These are phyloP conservation scores for Ypsolopha scabrella DNA, from an alignment of 2,888 invertebrate species.

Conservation along the genomic window DNA sequence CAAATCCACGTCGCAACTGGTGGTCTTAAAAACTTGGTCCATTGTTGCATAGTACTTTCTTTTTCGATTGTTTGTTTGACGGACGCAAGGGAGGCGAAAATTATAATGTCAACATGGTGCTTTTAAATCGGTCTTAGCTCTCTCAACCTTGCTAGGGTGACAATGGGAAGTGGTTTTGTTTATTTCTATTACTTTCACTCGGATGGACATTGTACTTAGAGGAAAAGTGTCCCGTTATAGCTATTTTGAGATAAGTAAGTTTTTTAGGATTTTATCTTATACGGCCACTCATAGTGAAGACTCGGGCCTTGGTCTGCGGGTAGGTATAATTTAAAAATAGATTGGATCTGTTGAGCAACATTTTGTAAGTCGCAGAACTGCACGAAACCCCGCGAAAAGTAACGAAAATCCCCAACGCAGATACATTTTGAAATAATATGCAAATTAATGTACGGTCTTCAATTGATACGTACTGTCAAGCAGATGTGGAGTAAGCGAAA, in stretches of 20 bases:
- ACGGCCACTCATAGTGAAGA: neutral
- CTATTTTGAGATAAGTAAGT: neutral
- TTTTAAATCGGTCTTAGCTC: slow-evolving; percentile 25
- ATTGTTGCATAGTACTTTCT: slow-evolving; percentile 37
- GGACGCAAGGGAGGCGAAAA: slow-evolving; percentile 25
- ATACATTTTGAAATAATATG: no score
- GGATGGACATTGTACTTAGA: neutral
- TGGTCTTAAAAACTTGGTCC: slow-evolving; percentile 39
- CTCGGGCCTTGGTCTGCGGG: no score
- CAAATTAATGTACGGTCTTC: no score
- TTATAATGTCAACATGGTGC: slow-evolving; percentile 56
- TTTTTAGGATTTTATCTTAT: neutral
- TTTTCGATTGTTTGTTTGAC: slow-evolving; percentile 24
- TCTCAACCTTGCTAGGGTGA: slow-evolving; percentile 16
- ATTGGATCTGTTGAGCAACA: no score
- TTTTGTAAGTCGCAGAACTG: no score
- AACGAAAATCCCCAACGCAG: no score
- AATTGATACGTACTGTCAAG: no score
- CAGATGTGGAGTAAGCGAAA: no score
- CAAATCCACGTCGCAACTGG: slow-evolving; percentile 54
- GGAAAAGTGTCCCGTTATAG: no score
- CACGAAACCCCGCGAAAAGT: no score
- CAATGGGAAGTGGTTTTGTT: slow-evolving; percentile 24
- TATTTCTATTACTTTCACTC: slow-evolving; percentile 4
- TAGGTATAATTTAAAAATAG: no score